These are phyloP conservation scores for Tetropium fuscum DNA, from an alignment of 2,888 invertebrate species.

Conservation along the genomic window DNA sequence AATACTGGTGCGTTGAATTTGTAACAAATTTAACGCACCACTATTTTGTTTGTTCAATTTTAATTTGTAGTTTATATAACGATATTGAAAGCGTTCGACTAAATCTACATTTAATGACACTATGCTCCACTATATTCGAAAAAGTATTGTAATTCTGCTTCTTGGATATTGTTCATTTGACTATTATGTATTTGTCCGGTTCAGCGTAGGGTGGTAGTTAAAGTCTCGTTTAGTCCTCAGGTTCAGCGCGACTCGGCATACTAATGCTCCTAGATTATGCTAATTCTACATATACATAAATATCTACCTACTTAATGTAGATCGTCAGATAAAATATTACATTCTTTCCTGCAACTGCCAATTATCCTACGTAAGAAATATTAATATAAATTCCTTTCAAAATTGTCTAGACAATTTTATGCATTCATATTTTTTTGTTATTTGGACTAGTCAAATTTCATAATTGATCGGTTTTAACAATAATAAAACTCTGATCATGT, in stretches of 20 bases:
- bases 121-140: slow-evolving; percentile 35
- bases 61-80: slow-evolving; percentile 19
- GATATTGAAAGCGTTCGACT: slow-evolving; percentile 35
- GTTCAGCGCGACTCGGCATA: slow-evolving; percentile 54
- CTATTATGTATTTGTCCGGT: slow-evolving; percentile 33
- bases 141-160: slow-evolving; percentile 29
- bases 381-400: slow-evolving; percentile 32
- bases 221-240: slow-evolving; percentile 55
- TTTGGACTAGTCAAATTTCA: too few species aligned
- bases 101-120: slow-evolving; percentile 42
- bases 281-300: slow-evolving; percentile 65
- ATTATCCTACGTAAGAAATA: slow-evolving; percentile 47
- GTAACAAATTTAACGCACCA: too few species aligned
- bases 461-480: too few species aligned
- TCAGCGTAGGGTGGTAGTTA: slow-evolving; percentile 55
- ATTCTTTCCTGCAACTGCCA: slow-evolving; percentile 52
- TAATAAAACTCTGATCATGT: too few species aligned
- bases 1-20: too few species aligned
- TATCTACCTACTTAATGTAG: slow-evolving; percentile 63
- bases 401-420: not conserved
- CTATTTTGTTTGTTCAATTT: not conserved
- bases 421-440: not conserved
- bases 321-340: slow-evolving; percentile 52
- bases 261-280: slow-evolving; percentile 64
- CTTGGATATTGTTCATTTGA: slow-evolving; percentile 31